Percentiles rank a stretch among this genome's conserved stretches.
Evolutionary conservation across 2,113 vertebrate species (phyloP).

Genomic region (Platanista minor): DNA sequence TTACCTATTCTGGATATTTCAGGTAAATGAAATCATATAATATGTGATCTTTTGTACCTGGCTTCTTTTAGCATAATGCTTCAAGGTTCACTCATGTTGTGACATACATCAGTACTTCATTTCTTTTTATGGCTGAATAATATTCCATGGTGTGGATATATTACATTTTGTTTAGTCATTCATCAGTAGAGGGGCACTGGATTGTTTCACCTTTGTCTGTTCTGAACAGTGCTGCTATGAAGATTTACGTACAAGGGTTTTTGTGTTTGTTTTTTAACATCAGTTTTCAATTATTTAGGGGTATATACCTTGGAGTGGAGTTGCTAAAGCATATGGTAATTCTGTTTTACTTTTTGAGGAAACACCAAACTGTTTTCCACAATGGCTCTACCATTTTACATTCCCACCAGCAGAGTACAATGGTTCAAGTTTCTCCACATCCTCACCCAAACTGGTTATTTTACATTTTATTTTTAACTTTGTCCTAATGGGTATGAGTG

Average conservation of each 20-base stretch:
- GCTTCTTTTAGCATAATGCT: not conserved
- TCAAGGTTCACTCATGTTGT: not conserved
- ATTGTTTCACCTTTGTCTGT: not conserved
- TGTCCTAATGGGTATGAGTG: not conserved
- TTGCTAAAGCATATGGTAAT: not conserved
- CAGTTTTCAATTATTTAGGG: not conserved
- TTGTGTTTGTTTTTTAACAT: not conserved
- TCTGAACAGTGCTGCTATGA: not conserved
- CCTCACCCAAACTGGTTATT: not conserved
- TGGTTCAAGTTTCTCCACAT: not conserved
- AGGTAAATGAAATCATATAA: not conserved
- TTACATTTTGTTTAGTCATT: not conserved
- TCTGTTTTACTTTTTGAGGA: not conserved
- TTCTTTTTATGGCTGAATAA: not conserved
- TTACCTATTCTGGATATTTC: not conserved
- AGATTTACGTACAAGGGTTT: not conserved
- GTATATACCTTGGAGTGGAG: not conserved
- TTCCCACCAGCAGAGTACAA: not conserved
- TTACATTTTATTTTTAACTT: not conserved
- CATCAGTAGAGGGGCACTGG: not conserved
- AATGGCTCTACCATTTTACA: not conserved
- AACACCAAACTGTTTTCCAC: not conserved
- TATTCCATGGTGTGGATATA: not conserved
- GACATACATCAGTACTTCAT: not conserved
- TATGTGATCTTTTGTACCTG: not conserved